Evolutionary conservation across 2,113 vertebrate species (phyloP).

Genomic region (Entelurus aequoreus): DNA sequence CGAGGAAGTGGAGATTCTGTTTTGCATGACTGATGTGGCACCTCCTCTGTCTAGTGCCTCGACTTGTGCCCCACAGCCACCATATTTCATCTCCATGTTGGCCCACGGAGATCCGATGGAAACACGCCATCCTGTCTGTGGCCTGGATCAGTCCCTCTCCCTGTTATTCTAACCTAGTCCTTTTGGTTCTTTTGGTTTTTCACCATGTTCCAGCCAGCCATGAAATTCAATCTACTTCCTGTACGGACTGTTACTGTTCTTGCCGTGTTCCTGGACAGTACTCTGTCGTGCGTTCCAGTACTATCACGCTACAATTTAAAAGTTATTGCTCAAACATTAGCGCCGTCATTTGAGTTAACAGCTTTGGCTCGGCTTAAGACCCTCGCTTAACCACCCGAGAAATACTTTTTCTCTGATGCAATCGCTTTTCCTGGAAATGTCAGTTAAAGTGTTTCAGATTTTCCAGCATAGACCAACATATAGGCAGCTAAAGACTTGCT

Average conservation of each 20-base stretch:
- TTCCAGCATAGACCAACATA: slow-evolving; percentile 32
- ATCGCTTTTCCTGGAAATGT: slow-evolving; percentile 33
- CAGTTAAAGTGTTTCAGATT: slow-evolving; percentile 27
- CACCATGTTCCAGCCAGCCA: not conserved
- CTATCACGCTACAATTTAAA: slow-evolving; percentile 23
- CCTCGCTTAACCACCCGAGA: slow-evolving; percentile 39
- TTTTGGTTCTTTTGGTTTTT: slow-evolving; percentile 6
- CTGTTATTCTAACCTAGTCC: slow-evolving; percentile 11
- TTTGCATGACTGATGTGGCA: no score
- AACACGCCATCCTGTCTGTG: slow-evolving; percentile 44
- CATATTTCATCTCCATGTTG: not conserved
- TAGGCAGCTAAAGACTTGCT: slow-evolving; percentile 20
- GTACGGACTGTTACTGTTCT: not conserved
- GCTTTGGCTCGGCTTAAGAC: slow-evolving; percentile 41
- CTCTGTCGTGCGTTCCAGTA: not conserved
- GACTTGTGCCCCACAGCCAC: not conserved
- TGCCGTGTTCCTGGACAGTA: not conserved
- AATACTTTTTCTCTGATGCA: slow-evolving; percentile 23
- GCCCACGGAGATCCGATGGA: slow-evolving; percentile 18
- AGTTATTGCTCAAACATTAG: slow-evolving; percentile 31
- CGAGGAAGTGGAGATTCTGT: no score
- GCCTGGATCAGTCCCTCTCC: slow-evolving; percentile 14
- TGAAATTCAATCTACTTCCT: slow-evolving; percentile 5
- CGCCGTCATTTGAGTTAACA: slow-evolving; percentile 34
- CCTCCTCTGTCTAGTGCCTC: no score